Conservation (phyloP, 2,888 invertebrate species). For the Timandra comae region DNA sequence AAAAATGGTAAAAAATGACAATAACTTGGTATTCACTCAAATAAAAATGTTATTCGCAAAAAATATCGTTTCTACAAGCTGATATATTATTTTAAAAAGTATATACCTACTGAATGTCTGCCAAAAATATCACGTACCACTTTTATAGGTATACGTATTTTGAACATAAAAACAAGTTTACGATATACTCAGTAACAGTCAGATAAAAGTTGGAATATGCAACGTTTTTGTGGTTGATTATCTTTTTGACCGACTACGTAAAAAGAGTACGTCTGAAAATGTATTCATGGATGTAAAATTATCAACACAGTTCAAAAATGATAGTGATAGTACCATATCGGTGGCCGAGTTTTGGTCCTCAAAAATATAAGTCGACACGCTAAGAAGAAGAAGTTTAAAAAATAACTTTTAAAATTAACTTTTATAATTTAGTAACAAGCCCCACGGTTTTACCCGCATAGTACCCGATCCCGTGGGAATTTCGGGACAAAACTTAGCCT, state of each 20-base stretch:
- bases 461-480: too few species aligned
- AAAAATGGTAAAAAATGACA: slow-evolving; percentile 1
- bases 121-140: slow-evolving; percentile 66
- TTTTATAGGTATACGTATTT: slow-evolving; percentile 59
- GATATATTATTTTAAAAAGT: slow-evolving; percentile 37
- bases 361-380: too few species aligned
- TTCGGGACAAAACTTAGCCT: too few species aligned
- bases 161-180: slow-evolving; percentile 67
- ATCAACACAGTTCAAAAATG: too few species aligned
- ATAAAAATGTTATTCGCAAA: slow-evolving; percentile 9
- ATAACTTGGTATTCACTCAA: slow-evolving; percentile 1
- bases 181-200: slow-evolving; percentile 31
- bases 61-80: slow-evolving; percentile 23
- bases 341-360: too few species aligned
- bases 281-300: too few species aligned
- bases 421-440: too few species aligned
- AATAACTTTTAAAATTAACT: too few species aligned
- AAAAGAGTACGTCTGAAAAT: too few species aligned
- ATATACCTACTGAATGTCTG: slow-evolving; percentile 35
- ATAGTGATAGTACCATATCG: too few species aligned
- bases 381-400: too few species aligned
- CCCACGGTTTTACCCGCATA: too few species aligned
- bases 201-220: slow-evolving; percentile 46
- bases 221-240: slow-evolving; percentile 46
- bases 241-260: slow-evolving; percentile 31